Percentiles rank a stretch among this genome's conserved stretches.
Conservation (phyloP, 2,113 vertebrate genomes). For the Actenoides lindsayi region DNA sequence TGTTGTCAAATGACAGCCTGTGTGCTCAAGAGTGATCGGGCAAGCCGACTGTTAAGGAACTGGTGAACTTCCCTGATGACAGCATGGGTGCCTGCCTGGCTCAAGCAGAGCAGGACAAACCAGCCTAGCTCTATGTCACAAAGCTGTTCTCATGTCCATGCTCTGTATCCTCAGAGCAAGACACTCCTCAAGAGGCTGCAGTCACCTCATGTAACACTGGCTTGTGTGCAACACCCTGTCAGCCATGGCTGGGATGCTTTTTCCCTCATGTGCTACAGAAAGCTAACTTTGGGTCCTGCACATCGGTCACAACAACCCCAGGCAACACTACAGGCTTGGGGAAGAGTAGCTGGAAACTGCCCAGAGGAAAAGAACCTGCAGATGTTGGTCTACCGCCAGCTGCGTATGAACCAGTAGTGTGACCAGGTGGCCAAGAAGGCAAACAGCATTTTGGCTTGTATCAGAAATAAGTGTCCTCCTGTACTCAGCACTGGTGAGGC, state of each 20-base stretch:
- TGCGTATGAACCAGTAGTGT: rapidly evolving
- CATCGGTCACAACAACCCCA: neutral
- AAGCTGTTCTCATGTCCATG: neutral
- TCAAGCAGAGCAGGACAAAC: neutral
- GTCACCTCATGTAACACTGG: rapidly evolving
- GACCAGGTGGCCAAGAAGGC: neutral
- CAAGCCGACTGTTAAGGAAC: neutral
- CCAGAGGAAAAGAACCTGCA: rapidly evolving
- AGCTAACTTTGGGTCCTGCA: neutral
- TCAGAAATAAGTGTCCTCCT: rapidly evolving
- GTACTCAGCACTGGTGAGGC: rapidly evolving
- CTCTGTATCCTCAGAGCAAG: neutral
- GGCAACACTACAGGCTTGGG: rapidly evolving
- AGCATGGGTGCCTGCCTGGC: rapidly evolving
- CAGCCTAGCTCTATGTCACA: neutral
- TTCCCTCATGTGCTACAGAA: neutral
- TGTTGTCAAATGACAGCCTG: neutral
- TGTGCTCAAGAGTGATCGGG: rapidly evolving
- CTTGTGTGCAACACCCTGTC: neutral
- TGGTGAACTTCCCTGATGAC: neutral
- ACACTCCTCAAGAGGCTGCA: too few species aligned
- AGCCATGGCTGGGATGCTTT: neutral
- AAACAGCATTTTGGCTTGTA: rapidly evolving
- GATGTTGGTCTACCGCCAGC: rapidly evolving
- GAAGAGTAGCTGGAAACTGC: neutral